Evolutionary conservation across 2,797 vertebrate species (phyloP).

Genomic region (Silurus aristotelis): DNA sequence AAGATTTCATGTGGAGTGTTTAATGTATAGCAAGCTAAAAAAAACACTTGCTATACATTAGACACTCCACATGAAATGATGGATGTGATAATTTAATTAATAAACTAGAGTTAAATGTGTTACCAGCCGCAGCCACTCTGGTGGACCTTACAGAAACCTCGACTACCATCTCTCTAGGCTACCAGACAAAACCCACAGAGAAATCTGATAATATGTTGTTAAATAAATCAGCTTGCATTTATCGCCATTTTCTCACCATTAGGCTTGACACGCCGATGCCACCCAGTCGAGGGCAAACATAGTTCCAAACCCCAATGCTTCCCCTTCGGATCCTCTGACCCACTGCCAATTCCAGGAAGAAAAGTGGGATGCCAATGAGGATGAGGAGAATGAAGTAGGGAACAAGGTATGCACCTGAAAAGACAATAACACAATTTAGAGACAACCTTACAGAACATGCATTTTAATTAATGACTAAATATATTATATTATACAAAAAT

Average conservation of each 20-base stretch:
- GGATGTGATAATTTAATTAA: conserved; percentile 3
- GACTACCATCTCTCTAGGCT: background rate
- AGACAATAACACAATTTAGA: background rate
- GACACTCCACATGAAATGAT: background rate
- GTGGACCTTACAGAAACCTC: background rate
- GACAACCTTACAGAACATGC: background rate
- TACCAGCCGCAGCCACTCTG: background rate
- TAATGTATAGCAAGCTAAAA: background rate
- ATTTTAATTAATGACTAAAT: background rate
- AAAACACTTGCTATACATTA: background rate
- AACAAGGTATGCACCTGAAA: conserved; percentile 91
- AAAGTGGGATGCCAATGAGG: conserved; percentile 93
- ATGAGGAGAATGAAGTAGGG: conserved; percentile 95
- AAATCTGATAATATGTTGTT: background rate
- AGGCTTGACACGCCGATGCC: conserved; percentile 96
- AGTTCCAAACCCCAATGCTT: conserved; percentile 98
- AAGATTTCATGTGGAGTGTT: too few relatives aligned
- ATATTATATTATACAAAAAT: conserved; percentile 5
- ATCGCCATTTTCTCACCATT: conserved; percentile 76
- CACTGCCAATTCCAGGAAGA: conserved; percentile 96
- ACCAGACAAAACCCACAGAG: background rate
- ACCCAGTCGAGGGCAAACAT: conserved; percentile 90
- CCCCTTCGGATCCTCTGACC: conserved; percentile 95
- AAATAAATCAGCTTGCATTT: background rate
- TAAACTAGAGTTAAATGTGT: background rate